Percentiles rank a stretch among this genome's conserved stretches.
These are phyloP conservation scores for Cotesia congregata DNA, from an alignment of 2,888 invertebrate species.

Conservation along the genomic window DNA sequence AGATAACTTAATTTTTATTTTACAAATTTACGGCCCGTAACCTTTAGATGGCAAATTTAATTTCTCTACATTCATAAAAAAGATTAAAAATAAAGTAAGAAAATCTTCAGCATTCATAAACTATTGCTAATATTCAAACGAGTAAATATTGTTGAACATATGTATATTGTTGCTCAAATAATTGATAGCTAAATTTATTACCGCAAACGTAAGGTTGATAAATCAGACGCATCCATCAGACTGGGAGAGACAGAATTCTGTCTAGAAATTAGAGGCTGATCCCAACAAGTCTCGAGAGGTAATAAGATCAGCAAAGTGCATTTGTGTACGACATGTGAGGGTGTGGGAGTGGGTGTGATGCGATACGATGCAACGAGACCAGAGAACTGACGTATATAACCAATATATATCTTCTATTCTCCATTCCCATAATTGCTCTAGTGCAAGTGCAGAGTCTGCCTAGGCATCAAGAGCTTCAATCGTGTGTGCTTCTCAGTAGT, in stretches of 20 bases:
- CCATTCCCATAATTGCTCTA: conserved; percentile 54
- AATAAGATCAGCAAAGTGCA: conserved; percentile 43
- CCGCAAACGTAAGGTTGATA: background rate
- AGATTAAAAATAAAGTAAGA: too few species aligned
- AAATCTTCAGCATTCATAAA: too few species aligned
- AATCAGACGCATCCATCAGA: conserved; percentile 7
- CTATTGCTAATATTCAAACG: too few species aligned
- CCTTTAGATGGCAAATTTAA: too few species aligned
- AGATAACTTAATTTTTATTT: too few species aligned
- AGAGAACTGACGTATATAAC: conserved; percentile 29
- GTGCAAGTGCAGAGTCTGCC: conserved; percentile 48
- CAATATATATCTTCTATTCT: conserved; percentile 32
- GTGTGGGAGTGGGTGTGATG: conserved; percentile 15
- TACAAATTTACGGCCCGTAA: too few species aligned
- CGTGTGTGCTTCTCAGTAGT: conserved; percentile 37
- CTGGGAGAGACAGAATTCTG: background rate
- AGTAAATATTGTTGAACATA: too few species aligned
- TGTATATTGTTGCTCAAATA: background rate
- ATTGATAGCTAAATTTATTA: background rate
- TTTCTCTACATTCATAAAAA: too few species aligned
- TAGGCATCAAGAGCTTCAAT: conserved; percentile 47
- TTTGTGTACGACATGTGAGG: conserved; percentile 43
- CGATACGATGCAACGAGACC: conserved; percentile 37
- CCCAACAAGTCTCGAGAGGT: conserved; percentile 16
- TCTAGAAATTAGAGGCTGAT: background rate